These are phyloP conservation scores for Drosophila barbarae DNA, from an alignment of 2,888 invertebrate species.

Conservation along the genomic window DNA sequence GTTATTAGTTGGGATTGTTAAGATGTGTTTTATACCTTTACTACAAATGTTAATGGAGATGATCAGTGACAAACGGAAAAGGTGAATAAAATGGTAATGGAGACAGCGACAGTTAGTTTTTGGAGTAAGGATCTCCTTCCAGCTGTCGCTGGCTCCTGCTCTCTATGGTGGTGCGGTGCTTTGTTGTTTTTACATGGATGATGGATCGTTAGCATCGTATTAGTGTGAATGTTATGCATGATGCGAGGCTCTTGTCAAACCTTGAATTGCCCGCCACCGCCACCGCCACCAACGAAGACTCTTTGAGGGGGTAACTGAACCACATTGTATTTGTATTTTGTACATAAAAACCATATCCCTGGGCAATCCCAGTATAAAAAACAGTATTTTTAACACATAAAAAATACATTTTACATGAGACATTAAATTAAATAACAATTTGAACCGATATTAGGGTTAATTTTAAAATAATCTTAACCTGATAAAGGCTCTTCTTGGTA, in stretches of 20 bases:
- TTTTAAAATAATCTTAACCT: background rate
- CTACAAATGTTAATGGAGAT: background rate
- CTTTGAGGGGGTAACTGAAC: conserved; percentile 29
- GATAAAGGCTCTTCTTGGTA: background rate
- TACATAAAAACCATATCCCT: conserved; percentile 16
- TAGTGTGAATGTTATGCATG: conserved; percentile 9
- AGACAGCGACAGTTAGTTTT: background rate
- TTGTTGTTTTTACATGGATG: conserved; percentile 3
- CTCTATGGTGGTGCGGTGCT: conserved; percentile 34
- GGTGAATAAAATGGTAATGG: conserved; percentile 9
- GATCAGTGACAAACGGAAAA: conserved; percentile 9
- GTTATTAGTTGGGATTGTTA: background rate
- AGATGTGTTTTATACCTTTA: accelerated
- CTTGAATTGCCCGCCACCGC: conserved; percentile 72
- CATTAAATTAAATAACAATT: background rate
- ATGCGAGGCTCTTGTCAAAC: conserved; percentile 59
- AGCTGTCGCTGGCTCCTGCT: conserved; percentile 6
- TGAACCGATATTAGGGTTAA: background rate
- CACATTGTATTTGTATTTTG: background rate
- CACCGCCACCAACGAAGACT: conserved; percentile 59
- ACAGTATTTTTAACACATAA: background rate
- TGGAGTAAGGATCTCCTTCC: background rate
- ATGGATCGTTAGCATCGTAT: conserved; percentile 19
- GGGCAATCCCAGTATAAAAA: conserved; percentile 4
- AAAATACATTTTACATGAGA: background rate